Percentiles rank a stretch among this genome's conserved stretches.
Conservation (phyloP, 2,888 invertebrate species). For the Ctenicera cuprea region DNA sequence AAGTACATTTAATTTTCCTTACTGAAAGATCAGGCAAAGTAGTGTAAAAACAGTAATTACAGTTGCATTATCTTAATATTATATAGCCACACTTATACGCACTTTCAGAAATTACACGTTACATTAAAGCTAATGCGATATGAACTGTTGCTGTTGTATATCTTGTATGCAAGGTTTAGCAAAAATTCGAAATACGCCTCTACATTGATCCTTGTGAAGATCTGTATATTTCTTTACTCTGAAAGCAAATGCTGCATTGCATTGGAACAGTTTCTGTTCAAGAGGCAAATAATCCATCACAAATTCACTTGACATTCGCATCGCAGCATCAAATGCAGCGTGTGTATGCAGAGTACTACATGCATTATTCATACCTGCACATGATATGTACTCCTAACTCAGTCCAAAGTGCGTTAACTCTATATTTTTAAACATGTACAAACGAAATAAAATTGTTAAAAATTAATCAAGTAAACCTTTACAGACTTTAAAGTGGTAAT, state of each 20-base stretch:
- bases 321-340: slow-evolving; percentile 51
- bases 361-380: slow-evolving; percentile 53
- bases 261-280: slow-evolving; percentile 40
- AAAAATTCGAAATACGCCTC: not conserved
- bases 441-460: slow-evolving; percentile 20
- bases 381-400: slow-evolving; percentile 45
- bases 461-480: not conserved
- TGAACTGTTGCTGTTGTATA: not conserved
- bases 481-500: not conserved
- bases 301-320: slow-evolving; percentile 55
- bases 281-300: slow-evolving; percentile 54
- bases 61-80: slow-evolving; percentile 25
- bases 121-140: slow-evolving; percentile 5
- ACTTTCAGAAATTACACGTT: slow-evolving; percentile 18
- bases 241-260: slow-evolving; percentile 28
- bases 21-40: too few species aligned
- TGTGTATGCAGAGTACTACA: slow-evolving; percentile 52
- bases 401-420: slow-evolving; percentile 42
- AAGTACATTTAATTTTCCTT: too few species aligned
- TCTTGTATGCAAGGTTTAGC: not conserved
- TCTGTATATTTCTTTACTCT: not conserved
- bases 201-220: too few species aligned
- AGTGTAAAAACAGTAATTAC: slow-evolving; percentile 17
- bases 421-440: slow-evolving; percentile 18
- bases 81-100: slow-evolving; percentile 17